Conservation (phyloP, 2,888 invertebrate genomes). For the Fissipunctia ypsillon region DNA sequence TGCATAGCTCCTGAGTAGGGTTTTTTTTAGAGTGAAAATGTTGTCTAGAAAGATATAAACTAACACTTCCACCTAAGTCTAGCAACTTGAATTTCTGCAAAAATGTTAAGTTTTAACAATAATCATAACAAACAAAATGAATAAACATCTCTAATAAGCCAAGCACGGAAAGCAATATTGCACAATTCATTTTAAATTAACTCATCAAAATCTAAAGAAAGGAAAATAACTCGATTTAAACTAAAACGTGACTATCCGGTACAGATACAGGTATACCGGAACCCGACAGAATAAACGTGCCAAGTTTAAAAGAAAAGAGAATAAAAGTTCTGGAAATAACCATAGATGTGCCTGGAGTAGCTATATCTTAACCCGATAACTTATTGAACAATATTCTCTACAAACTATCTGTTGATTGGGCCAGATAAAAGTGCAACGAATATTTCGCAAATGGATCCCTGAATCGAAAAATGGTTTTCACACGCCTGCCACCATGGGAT, state of each 20-base stretch:
- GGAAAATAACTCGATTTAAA: constrained; percentile 35
- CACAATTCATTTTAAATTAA: not conserved
- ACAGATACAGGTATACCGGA: constrained; percentile 25
- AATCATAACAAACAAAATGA: not conserved
- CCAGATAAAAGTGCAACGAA: too few relatives aligned
- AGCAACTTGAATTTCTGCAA: too few relatives aligned
- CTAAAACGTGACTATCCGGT: constrained; percentile 29
- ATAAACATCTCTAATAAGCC: not conserved
- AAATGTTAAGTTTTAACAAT: not conserved
- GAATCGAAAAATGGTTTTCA: too few relatives aligned
- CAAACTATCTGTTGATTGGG: constrained; percentile 4
- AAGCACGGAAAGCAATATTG: constrained; percentile 1
- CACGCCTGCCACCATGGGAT: too few relatives aligned
- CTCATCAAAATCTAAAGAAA: constrained; percentile 4
- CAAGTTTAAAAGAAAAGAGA: constrained; percentile 33
- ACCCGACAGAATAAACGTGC: constrained; percentile 8
- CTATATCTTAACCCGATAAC: constrained; percentile 6
- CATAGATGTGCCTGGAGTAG: constrained; percentile 6
- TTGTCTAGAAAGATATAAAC: too few relatives aligned
- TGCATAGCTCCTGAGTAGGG: too few relatives aligned
- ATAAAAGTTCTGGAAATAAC: constrained; percentile 19
- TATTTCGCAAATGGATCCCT: too few relatives aligned
- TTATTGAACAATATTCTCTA: constrained; percentile 10
- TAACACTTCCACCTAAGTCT: too few relatives aligned
- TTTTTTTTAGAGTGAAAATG: too few relatives aligned